phyloP scores from a whole-genome alignment of 1,140 invertebrate species.

The Drosophila malerkotliana region DNA sequence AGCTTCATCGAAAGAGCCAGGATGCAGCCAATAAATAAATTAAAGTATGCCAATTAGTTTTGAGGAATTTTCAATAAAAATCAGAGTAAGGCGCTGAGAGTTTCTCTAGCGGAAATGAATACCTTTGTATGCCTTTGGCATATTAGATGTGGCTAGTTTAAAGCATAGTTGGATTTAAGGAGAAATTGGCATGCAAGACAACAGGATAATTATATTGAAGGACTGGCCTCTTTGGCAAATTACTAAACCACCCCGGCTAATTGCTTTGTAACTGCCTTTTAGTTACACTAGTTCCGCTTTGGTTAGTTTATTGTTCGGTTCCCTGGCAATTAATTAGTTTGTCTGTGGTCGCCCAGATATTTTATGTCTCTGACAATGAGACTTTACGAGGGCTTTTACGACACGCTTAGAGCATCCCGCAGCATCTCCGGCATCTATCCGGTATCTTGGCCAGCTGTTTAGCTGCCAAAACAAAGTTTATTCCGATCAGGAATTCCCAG shows the following conservation, averaged over 20 bases:
- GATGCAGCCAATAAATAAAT: no score
- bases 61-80: background rate
- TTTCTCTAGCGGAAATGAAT: background rate
- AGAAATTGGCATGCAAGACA: background rate
- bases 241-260: conserved; percentile 16
- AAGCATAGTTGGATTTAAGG: background rate
- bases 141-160: background rate
- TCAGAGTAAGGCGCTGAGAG: background rate
- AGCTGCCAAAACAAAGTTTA: conserved; percentile 37
- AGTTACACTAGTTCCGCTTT: conserved; percentile 19
- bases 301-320: conserved; percentile 20
- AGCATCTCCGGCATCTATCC: conserved; percentile 6
- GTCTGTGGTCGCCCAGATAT: conserved; percentile 5
- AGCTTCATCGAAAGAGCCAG: no score
- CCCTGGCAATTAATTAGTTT: conserved; percentile 36
- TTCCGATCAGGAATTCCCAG: conserved; percentile 55
- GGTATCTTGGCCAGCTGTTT: conserved; percentile 24
- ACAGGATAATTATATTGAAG: background rate
- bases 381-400: conserved; percentile 40
- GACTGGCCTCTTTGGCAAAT: background rate
- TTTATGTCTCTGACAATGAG: conserved; percentile 28
- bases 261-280: conserved; percentile 29
- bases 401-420: conserved; percentile 13
- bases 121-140: background rate
- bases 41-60: background rate